Base-by-base conservation (phyloP, 2,797 vertebrate species). In the Diceros bicornis region DNA sequence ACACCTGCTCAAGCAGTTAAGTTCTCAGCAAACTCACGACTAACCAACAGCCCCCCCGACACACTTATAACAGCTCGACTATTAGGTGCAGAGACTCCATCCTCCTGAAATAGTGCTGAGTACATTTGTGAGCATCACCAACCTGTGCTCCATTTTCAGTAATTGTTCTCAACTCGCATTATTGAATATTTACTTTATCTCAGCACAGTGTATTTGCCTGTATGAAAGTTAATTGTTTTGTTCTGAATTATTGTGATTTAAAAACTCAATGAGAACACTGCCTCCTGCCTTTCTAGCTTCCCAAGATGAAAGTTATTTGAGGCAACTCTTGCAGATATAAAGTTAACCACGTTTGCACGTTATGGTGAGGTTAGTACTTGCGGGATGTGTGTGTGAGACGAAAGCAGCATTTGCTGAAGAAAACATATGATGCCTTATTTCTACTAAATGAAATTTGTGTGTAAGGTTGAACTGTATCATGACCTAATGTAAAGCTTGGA, bases 221-320 rank as follows among this genome's bases (percentile, higher is more conserved):
- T 47, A 41, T 91, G 89, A 82, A 52, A 90, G 79, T n/a, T 83
- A 44, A 74, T 96, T 97, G 91, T 71, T 89, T 92, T 91, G 81
- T 87, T 94, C 66, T 72, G 86, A 97, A 95, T 97, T 74, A 89
- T 17, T 64, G 47, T 95, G 83, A 47, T 68, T 92, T 74, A 68
- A 34, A 72, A 87, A 37, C 44, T 21, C 50, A 88, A 14, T 83
- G 89, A 92, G 94, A 75, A 18, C 23, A 7, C 25, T 14, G 25
- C 34, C 17, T 71, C 34, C 20, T 69, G 17, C 50, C 17, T 69
- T 69, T 57, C 34, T 86, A 34, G 50, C 32, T 62, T 74, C n/a
- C 57, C 71, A 61, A 17, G 71, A 57, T 27, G 69, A 12, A 89
- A 61, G 29, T 50, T 75, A 7, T 75, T 89, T 5, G 41, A 50